Base-by-base conservation (phyloP, 2,888 invertebrate genomes). In the Nebria brevicollis region DNA sequence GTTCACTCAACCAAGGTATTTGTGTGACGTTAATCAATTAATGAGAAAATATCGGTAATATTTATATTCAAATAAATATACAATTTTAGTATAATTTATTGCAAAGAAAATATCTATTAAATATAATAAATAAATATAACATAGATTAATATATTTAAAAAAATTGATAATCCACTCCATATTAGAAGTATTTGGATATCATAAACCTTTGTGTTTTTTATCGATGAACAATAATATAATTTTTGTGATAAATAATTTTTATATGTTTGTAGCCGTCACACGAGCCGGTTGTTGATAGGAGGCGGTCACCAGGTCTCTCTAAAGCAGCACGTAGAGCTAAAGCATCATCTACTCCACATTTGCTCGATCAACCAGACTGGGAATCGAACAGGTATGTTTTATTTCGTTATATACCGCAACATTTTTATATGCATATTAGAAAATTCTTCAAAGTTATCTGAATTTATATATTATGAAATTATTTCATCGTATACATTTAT, bases 281-380 rank as follows among this genome's bases (percentile, higher is more conserved):
- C 72, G 81, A 81, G 25, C 81, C 81, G 66, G 66, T 72, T 10
- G 26, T 81, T 72, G 81, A 81, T 7, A 72, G 81, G 43, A 81
- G 73, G 41, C 72, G 81, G n/a, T 77, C 81, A 13, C 77, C 81
- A 20, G 81, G 81, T 68, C 65, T 77, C 26, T 42, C 66, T 11
- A 85, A 85, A 82, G 85, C 85, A n/a, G 84, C 84, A 42, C 82
- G 85, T 76, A 86, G 86, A 81, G 86, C 87, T 68, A 87, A 87
- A 83, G 86, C 87, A 42, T 86, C 88, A 73, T 89, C 89, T 54
- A 89, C 89, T 64, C 89, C 89, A 73, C 88, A 89, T 84, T 86
- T 89, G 82, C 83, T 88, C 82, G 89, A 89, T 82, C 85, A 85
- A 26, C 85, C 85, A 75, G 85, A 85, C 79, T 83, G 85, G 15